Evolutionary conservation across 2,888 invertebrate species (phyloP).

Genomic region (Agelastica alni): DNA sequence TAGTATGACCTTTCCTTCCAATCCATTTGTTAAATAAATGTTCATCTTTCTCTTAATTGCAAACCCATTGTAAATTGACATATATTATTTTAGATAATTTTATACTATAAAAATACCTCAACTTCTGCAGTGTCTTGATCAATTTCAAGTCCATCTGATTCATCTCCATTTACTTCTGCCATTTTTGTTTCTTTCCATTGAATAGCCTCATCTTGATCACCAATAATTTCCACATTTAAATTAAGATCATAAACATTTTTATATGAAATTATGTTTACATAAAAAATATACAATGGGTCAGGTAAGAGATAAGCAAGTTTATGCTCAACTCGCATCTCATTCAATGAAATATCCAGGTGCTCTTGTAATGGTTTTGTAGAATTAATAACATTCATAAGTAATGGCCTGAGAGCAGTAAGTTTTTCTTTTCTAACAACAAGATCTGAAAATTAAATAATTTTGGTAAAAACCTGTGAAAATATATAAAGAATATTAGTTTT

Average conservation of each 20-base stretch:
- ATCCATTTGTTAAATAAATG: no score
- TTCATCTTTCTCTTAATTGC: no score
- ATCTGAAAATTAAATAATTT: conserved; percentile 36
- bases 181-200: conserved; percentile 60
- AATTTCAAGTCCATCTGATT: conserved; percentile 42
- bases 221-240: conserved; percentile 62
- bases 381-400: conserved; percentile 71
- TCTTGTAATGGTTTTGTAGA: conserved; percentile 89
- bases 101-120: conserved; percentile 11
- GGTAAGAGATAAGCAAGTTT: conserved; percentile 77
- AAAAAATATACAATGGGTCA: conserved; percentile 82
- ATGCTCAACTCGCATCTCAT: conserved; percentile 78
- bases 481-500: conserved; percentile 3
- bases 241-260: conserved; percentile 71
- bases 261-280: conserved; percentile 82
- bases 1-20: no score
- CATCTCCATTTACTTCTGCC: conserved; percentile 63
- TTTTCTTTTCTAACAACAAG: conserved; percentile 56
- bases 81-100: no score
- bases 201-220: conserved; percentile 72
- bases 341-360: conserved; percentile 79
- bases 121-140: conserved; percentile 20
- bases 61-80: no score
- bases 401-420: conserved; percentile 81
- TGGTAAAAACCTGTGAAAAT: background rate